Base-by-base conservation (phyloP, 2,797 vertebrate genomes). In the Brachyalestes nurse region DNA sequence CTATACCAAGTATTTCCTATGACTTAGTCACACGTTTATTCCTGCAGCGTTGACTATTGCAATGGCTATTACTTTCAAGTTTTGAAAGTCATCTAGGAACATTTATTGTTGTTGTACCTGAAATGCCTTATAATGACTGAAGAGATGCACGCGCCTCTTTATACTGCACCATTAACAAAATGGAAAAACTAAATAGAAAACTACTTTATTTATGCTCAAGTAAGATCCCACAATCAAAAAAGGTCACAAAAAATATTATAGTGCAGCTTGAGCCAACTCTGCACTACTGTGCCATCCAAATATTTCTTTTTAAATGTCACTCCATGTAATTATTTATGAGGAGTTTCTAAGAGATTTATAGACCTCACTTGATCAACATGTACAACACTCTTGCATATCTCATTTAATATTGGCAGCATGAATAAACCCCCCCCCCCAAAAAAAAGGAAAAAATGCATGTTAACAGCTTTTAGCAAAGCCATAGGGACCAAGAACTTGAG, bases 401-500 rank as follows among this genome's bases (percentile, higher is more conserved):
- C 69, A 5, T 53, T 40, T 42, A 72, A 38, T 34, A n/a, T 57
- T 53, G 64, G 34, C 23, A 49, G 25, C 34, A 8, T 17, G 21
- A 71, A 16, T n/a, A n/a, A n/a, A n/a, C n/a, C n/a, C n/a, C n/a
- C n/a, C n/a, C n/a, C 47, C 66, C 13, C 25, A n/a, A 57, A 28
- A 73, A 65, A 23, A 19, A 4, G 34, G 34, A 34, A 34, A 34
- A 8, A 47, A 47, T 47, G 7, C 45, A 49, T 9, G n/a, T 66
- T 45, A 57, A 28, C 62, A 57, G 9, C 16, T 49, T 75, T 60
- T 55, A 49, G 25, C 55, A 40, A 47, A 28, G 21, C 76, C 42
- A 1, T 58, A 62, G 69, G 62, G 64, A 77, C 73, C 6, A 28
- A 38, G 51, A 71, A 82, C 49, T 72, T 75, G 42, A 65, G n/a